Percentiles rank a stretch among this genome's conserved stretches.
Evolutionary conservation across 2,113 vertebrate species (phyloP).

Genomic region (Ovibos moschatus): DNA sequence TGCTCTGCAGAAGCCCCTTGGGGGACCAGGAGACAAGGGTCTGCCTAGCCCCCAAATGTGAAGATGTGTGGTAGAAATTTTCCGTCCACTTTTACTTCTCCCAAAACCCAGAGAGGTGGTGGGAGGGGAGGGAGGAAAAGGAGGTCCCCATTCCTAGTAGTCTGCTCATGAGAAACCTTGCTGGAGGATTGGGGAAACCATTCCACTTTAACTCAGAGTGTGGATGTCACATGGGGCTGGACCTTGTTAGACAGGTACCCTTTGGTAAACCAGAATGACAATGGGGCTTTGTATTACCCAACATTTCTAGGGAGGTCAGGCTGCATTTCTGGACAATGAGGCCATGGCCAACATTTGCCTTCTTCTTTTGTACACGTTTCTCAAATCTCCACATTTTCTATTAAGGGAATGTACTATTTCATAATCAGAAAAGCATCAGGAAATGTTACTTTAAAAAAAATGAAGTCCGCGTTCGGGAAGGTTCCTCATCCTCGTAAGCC

Average conservation of each 20-base stretch:
- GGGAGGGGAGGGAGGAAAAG: too few species aligned
- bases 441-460: conserved; percentile 13
- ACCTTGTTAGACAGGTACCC: not conserved
- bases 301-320: not conserved
- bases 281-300: not conserved
- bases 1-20: not conserved
- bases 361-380: not conserved
- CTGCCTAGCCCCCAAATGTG: not conserved
- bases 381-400: not conserved
- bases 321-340: not conserved
- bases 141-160: not conserved
- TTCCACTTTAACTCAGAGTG: not conserved
- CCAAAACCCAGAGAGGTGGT: not conserved
- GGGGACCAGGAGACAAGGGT: not conserved
- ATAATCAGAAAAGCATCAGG: not conserved
- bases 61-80: not conserved
- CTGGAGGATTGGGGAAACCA: not conserved
- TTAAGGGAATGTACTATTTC: not conserved
- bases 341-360: not conserved
- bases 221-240: not conserved
- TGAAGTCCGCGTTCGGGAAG: conserved; percentile 40
- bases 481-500: not conserved
- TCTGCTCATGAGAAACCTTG: not conserved
- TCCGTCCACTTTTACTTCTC: not conserved
- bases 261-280: not conserved